Percentiles rank a stretch among this genome's conserved stretches.
These are phyloP conservation scores for Dryoscopus gambensis DNA, from an alignment of 2,113 vertebrate genomes.

Conservation along the genomic window DNA sequence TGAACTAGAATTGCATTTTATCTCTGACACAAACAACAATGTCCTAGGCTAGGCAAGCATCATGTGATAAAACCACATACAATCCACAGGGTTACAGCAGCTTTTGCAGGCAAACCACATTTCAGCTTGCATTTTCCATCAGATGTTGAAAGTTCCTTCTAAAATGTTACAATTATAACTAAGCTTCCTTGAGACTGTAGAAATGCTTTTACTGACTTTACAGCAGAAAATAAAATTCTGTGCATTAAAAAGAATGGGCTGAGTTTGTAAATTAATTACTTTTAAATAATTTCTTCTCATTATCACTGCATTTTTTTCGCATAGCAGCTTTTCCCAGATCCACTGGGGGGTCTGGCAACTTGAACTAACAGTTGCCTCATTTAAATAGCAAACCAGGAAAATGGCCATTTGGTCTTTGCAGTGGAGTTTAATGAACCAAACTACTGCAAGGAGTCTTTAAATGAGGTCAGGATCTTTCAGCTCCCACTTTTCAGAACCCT, in stretches of 20 bases:
- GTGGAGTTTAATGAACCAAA: conserved; percentile 34
- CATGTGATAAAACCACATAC: conserved; percentile 79
- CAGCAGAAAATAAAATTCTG: not conserved
- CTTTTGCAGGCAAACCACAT: conserved; percentile 55
- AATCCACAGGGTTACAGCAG: conserved; percentile 63
- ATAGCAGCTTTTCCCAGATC: not conserved
- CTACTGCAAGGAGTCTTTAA: not conserved
- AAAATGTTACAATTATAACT: not conserved
- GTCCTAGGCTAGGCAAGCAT: conserved; percentile 65
- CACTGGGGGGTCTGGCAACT: not conserved
- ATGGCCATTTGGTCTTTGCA: not conserved
- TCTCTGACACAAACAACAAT: conserved; percentile 75
- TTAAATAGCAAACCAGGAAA: conserved; percentile 5
- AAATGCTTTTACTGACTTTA: not conserved
- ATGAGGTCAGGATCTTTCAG: conserved; percentile 16
- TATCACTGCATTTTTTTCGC: not conserved
- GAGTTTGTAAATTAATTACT: not conserved
- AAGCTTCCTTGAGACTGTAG: not conserved
- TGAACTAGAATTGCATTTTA: conserved; percentile 80
- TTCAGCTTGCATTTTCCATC: conserved; percentile 54
- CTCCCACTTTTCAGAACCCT: not conserved
- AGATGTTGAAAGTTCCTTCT: conserved; percentile 56
- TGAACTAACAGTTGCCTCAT: not conserved
- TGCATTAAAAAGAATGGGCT: not conserved
- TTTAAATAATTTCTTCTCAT: not conserved